Conservation (phyloP, 2,888 invertebrate species). For the Zygaena filipendulae region DNA sequence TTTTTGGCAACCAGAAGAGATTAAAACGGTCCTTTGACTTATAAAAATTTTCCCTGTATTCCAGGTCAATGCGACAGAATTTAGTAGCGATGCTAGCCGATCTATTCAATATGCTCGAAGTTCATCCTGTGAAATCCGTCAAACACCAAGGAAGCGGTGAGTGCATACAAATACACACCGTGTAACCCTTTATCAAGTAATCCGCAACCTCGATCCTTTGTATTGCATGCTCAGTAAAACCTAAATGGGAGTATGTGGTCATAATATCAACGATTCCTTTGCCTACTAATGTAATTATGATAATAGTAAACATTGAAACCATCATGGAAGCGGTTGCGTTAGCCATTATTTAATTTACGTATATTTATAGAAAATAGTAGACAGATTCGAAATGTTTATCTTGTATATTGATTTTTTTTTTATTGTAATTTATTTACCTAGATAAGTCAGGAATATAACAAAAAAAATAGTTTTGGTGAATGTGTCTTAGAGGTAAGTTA, state of each 20-base stretch:
- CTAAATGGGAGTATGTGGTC: conserved; percentile 68
- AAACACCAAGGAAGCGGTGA: conserved; percentile 79
- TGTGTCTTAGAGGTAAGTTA: conserved; percentile 17
- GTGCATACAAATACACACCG: conserved; percentile 25
- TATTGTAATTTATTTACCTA: too few relatives aligned
- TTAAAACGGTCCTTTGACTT: too few relatives aligned
- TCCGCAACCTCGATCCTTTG: conserved; percentile 12
- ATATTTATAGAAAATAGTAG: too few relatives aligned
- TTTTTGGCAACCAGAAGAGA: too few relatives aligned
- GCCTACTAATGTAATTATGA: conserved; percentile 7
- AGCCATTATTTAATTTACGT: too few relatives aligned
- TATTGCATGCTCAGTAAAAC: conserved; percentile 63
- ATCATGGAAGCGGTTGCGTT: too few relatives aligned
- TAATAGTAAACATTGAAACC: too few relatives aligned
- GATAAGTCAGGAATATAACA: too few relatives aligned
- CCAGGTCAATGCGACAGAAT: conserved; percentile 92
- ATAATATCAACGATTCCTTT: conserved; percentile 53
- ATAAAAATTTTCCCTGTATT: too few relatives aligned
- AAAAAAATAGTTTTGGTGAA: too few relatives aligned
- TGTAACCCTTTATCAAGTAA: conserved; percentile 11
- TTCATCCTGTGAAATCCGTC: conserved; percentile 90
- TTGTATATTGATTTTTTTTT: too few relatives aligned
- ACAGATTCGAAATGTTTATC: too few relatives aligned
- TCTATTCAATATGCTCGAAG: conserved; percentile 92
- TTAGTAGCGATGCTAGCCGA: conserved; percentile 92